Conservation (phyloP, 2,113 vertebrate species). For the Circaetus cinerascens region DNA sequence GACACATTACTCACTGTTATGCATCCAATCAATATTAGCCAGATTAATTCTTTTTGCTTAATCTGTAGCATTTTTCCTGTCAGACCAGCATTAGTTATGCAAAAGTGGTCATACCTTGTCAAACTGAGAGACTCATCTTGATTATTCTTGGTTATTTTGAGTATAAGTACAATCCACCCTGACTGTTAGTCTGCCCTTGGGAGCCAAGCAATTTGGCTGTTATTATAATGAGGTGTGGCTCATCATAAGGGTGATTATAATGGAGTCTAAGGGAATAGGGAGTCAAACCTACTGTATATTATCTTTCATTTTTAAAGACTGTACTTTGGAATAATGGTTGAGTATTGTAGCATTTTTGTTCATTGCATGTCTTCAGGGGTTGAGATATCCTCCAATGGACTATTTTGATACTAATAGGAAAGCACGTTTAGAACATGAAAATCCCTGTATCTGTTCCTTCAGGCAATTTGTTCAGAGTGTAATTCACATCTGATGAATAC, state of each 20-base stretch:
- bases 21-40: constrained; percentile 48
- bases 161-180: constrained; percentile 73
- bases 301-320: constrained; percentile 65
- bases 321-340: constrained; percentile 53
- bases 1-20: constrained; percentile 6
- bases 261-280: constrained; percentile 62
- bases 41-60: constrained; percentile 48
- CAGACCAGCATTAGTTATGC: constrained; percentile 66
- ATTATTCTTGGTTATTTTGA: constrained; percentile 75
- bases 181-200: constrained; percentile 70
- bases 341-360: constrained; percentile 53
- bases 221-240: constrained; percentile 74
- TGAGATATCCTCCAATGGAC: constrained; percentile 54
- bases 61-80: constrained; percentile 50
- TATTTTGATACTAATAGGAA: constrained; percentile 65
- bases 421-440: constrained; percentile 52
- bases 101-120: constrained; percentile 68
- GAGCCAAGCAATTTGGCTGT: constrained; percentile 75
- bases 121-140: constrained; percentile 68
- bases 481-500: constrained; percentile 56
- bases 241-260: constrained; percentile 74
- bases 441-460: constrained; percentile 44
- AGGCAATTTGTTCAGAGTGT: constrained; percentile 45
- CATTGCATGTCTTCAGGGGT: constrained; percentile 42
- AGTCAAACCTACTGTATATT: constrained; percentile 60